Percentiles rank a stretch among this genome's conserved stretches.
These are phyloP conservation scores for Phalacrocorax pelagicus DNA, from an alignment of 2,113 vertebrate genomes.

Conservation along the genomic window DNA sequence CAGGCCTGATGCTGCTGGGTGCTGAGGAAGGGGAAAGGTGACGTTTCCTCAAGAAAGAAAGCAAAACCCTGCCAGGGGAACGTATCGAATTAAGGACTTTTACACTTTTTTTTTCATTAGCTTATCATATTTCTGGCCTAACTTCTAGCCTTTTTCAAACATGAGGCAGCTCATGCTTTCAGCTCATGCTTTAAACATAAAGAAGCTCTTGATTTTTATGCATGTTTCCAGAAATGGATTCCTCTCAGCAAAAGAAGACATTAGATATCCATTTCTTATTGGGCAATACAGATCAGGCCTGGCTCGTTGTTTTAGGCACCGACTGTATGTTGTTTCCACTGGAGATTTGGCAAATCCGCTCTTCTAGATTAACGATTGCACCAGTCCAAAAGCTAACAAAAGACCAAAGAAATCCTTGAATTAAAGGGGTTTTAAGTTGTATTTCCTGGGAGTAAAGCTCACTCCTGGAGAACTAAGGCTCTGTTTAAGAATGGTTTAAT, in stretches of 20 bases:
- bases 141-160: neutral
- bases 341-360: neutral
- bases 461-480: neutral
- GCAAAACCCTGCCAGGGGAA: neutral
- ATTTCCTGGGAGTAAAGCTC: neutral
- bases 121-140: neutral
- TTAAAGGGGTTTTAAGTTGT: neutral
- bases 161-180: neutral
- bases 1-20: neutral
- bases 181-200: neutral
- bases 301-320: neutral
- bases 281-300: neutral
- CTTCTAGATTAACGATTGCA: neutral
- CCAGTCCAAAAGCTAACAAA: neutral
- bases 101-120: neutral
- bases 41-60: neutral
- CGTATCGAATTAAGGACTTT: neutral
- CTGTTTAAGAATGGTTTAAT: neutral
- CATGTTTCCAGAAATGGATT: neutral
- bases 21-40: neutral
- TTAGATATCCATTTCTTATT: neutral
- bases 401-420: neutral
- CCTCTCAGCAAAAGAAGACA: neutral
- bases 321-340: neutral
- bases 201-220: neutral